Evolutionary conservation across 2,113 vertebrate species (phyloP), one percentile per base, ranked within the genome.

Genomic region (Megaleporinus macrocephalus): DNA sequence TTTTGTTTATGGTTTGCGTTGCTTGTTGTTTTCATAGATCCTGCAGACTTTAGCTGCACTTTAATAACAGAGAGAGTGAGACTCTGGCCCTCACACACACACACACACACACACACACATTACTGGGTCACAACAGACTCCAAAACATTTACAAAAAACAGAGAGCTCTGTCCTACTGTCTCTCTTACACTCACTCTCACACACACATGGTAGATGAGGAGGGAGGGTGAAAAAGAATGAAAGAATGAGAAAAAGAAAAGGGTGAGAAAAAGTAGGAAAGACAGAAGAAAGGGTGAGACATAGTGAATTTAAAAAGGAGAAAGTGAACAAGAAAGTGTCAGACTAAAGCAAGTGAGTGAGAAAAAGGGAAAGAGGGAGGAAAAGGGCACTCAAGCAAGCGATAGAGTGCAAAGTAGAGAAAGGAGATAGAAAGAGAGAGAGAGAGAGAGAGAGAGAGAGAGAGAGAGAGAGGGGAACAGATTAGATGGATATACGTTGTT

Each of bases 21-120:
- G 78, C 41, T 80, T 89, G 71, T 36, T 83, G 62, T 81, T 65
- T 75, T 71, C 55, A 53, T 55, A 55, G 70, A 49, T 71, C 49
- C 55, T n/a, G 47, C 41, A 47, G 4, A 75, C 57, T 61, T 24
- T 9, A 62, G 36, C 33, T 70, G 1, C 0, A 33, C 63, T 41
- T 51, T 80, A 71, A 59, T 70, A 80, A 53, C 77, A 62, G 41
- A 62, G 16, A 18, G n/a, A 70, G 68, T 16, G 18, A 36, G 76
- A 71, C 24, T 62, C 51, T 18, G 73, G 57, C 29, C 53, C 59
- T 22, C 36, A 20, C 26, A 22, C 44, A 63, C 68, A 62, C 13
- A 44, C 73, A 7, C 12, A 1, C 18, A 44, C 27, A 10, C n/a
- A 73, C 59, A 81, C 63, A 86, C 51, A 27, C 51, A 24, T 20